Evolutionary conservation across 1,140 invertebrate genomes (phyloP).

Genomic region (Lucilia cuprina): DNA sequence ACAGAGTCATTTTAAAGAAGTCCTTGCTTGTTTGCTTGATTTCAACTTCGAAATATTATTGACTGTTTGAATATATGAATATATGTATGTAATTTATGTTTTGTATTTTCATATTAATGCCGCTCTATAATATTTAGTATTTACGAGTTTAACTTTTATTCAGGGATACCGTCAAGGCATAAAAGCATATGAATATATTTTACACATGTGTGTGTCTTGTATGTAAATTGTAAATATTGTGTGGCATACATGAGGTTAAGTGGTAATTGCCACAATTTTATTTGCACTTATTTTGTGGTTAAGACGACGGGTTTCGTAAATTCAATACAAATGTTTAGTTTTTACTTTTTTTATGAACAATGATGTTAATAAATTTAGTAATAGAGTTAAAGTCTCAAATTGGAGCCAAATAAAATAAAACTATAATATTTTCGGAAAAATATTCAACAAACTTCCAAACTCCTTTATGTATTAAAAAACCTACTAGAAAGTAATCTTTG

Average conservation of each 20-base stretch:
- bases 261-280: slow-evolving; percentile 35
- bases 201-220: neutral
- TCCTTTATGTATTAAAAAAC: too few species aligned
- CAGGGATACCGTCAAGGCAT: neutral
- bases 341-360: neutral
- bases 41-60: neutral
- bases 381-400: too few species aligned
- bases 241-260: slow-evolving; percentile 32
- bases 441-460: too few species aligned
- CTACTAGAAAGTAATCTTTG: too few species aligned
- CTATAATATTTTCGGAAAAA: too few species aligned
- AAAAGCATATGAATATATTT: neutral
- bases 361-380: neutral
- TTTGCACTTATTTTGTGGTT: slow-evolving; percentile 32
- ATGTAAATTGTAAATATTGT: neutral
- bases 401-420: too few species aligned
- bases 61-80: neutral
- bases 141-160: neutral
- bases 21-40: neutral
- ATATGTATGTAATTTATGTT: neutral
- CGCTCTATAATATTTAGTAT: neutral
- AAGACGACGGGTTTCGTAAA: slow-evolving; percentile 17
- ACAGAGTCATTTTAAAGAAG: neutral
- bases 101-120: neutral
- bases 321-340: neutral